Percentiles rank a stretch among this genome's conserved stretches.
Conservation (phyloP, 2,888 invertebrate species). For the Melanostoma scalare region DNA sequence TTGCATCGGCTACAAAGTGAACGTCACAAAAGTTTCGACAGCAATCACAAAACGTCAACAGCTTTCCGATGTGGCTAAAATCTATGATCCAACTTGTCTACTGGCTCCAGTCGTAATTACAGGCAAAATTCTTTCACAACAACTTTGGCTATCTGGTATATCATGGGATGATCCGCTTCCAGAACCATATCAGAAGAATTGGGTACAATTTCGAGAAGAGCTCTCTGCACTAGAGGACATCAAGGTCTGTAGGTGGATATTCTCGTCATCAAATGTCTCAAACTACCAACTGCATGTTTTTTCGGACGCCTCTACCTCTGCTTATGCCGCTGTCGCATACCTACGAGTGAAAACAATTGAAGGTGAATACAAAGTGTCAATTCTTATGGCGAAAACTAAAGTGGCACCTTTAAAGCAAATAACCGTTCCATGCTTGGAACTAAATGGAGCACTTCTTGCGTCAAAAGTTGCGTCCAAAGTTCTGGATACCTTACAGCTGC, state of each 20-base stretch:
- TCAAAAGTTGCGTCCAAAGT: too few relatives aligned
- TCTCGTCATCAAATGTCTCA: background rate
- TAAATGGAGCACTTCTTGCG: too few relatives aligned
- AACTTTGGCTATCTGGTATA: constrained; percentile 22
- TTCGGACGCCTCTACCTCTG: constrained; percentile 43
- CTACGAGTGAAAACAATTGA: constrained; percentile 30
- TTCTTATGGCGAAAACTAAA: constrained; percentile 53
- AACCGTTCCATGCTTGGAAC: too few relatives aligned
- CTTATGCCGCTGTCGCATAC: constrained; percentile 56
- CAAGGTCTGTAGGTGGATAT: too few relatives aligned
- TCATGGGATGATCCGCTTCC: background rate
- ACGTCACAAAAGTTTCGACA: too few relatives aligned
- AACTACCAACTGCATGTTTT: too few relatives aligned
- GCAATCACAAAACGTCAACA: constrained; percentile 43
- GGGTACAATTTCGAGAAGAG: constrained; percentile 34
- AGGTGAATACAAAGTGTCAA: constrained; percentile 26
- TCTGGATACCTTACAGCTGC: too few relatives aligned
- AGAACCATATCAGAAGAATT: constrained; percentile 20
- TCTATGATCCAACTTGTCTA: constrained; percentile 43
- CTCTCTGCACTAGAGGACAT: background rate
- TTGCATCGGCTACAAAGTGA: too few relatives aligned
- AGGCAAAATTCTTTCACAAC: constrained; percentile 34
- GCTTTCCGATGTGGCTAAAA: constrained; percentile 35
- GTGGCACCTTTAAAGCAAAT: background rate
- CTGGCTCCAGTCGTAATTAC: constrained; percentile 41